These are phyloP conservation scores for Chorisops tibialis DNA, from an alignment of 2,888 invertebrate species.

Conservation along the genomic window DNA sequence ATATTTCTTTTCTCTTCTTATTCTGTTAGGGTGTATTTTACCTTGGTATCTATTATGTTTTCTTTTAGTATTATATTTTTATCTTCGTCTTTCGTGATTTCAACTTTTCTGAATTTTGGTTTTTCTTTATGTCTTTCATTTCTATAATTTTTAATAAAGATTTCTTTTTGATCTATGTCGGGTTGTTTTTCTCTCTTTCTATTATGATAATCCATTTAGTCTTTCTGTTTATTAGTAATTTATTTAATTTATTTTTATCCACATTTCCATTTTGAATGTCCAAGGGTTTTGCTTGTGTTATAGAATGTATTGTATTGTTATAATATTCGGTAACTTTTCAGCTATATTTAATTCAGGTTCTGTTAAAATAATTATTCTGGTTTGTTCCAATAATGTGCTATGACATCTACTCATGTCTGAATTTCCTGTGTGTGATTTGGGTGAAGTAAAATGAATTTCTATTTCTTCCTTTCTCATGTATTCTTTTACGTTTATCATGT, in stretches of 20 bases:
- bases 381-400: neutral
- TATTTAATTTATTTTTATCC: neutral
- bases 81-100: too few relatives aligned
- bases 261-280: neutral
- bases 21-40: too few relatives aligned
- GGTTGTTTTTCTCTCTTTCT: neutral
- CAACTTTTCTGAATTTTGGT: too few relatives aligned
- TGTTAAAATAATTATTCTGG: neutral
- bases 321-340: slow-evolving; percentile 2
- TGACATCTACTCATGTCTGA: neutral
- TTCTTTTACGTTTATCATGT: too few relatives aligned
- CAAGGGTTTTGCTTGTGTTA: neutral
- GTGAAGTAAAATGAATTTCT: too few relatives aligned
- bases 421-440: slow-evolving; percentile 7
- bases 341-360: neutral
- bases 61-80: too few relatives aligned
- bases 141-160: too few relatives aligned
- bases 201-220: neutral
- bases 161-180: neutral
- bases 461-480: too few relatives aligned
- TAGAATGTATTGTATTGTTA: neutral
- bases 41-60: too few relatives aligned
- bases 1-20: too few relatives aligned
- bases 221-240: neutral
- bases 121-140: too few relatives aligned